Evolutionary conservation across 2,113 vertebrate genomes (phyloP), one percentile per base, ranked within the genome.

Genomic region (Corydoras sp.): DNA sequence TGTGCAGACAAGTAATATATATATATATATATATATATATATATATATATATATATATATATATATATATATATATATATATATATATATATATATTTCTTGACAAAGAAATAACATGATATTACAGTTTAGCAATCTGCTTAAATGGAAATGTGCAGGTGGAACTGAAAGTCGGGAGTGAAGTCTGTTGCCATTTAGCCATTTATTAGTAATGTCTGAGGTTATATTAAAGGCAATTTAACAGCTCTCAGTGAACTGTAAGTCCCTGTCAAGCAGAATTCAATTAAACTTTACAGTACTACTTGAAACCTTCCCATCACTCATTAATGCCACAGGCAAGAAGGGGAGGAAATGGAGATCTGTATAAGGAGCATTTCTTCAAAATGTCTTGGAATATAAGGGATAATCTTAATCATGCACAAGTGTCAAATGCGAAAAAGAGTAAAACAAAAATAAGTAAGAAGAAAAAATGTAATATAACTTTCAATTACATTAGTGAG

Each of bases 171-270:
- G 51, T 48, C n/a, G 29, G 15, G 59, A 18, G 53, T 7, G 10
- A 49, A 54, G 31, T 43, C n/a, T 63, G 29, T 15, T 18, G 31
- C 43, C 14, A 55, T 14, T 10, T 15, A 4, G 62, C 15, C 5
- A 32, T 70, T 48, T 62, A 53, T 54, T 53, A 54, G 68, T 30
- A 24, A 30, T n/a, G 14, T 70, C 29, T 54, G 49, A 70, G 49
- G 29, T 49, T 29, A 49, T 31, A 18, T 59, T 53, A 15, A 69
- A 60, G 56, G 24, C 56, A 49, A 69, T 69, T 50, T 9, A 62
- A 70, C 12, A 53, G 49, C 48, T 53, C 68, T 61, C 14, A 69
- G 35, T 12, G 14, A 49, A 49, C 43, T 50, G 56, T 50, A 13
- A 60, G 43, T 69, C 35, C 35, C 35, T 43, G 35, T 43, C 35